phyloP scores from a whole-genome alignment of 2,888 invertebrate genomes.

The Hartigia nigra region DNA sequence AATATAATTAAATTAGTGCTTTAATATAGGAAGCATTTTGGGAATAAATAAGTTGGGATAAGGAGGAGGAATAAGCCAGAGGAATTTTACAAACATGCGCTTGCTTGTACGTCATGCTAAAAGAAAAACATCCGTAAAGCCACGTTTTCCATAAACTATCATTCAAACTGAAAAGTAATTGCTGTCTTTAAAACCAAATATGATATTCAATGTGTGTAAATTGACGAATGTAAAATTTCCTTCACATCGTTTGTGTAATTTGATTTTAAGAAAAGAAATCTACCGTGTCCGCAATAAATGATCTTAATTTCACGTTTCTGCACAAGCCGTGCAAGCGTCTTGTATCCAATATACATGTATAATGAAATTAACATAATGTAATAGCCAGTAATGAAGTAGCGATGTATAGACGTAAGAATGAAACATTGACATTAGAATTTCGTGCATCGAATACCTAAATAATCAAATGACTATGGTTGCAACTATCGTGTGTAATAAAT shows the following conservation, averaged over 20 bases:
- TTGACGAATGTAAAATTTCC: neutral
- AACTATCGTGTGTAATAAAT: slow-evolving; percentile 2
- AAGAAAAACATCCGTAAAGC: slow-evolving; percentile 29
- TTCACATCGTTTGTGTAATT: neutral
- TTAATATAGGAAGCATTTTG: neutral
- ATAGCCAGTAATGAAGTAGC: neutral
- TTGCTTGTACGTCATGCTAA: slow-evolving; percentile 44
- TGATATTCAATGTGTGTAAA: neutral
- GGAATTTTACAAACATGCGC: slow-evolving; percentile 37
- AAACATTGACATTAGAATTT: slow-evolving; percentile 15
- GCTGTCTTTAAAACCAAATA: slow-evolving; percentile 37
- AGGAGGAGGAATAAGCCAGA: neutral
- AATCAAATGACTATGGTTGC: slow-evolving; percentile 13
- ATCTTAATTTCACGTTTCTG: neutral
- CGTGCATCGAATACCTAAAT: slow-evolving; percentile 28
- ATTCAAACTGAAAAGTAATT: slow-evolving; percentile 57
- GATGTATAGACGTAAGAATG: neutral
- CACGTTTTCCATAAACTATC: slow-evolving; percentile 10
- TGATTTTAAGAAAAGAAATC: neutral
- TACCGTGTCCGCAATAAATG: neutral
- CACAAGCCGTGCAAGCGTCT: neutral
- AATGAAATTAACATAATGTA: neutral
- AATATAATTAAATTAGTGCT: neutral
- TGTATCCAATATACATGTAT: neutral
- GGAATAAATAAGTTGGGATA: neutral